phyloP scores from a whole-genome alignment of 1,140 invertebrate species.

The Platyura marginata region DNA sequence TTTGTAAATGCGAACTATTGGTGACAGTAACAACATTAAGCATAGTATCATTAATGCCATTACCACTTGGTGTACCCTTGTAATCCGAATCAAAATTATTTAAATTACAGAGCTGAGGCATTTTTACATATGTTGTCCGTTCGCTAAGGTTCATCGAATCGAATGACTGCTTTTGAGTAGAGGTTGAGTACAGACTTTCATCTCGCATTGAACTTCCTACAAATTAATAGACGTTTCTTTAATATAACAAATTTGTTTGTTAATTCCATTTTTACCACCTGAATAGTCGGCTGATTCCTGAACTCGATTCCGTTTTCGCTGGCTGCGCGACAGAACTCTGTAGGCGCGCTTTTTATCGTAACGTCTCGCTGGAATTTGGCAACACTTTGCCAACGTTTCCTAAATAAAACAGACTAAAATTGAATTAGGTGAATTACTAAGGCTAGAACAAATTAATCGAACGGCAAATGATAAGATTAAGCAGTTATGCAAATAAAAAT shows the following conservation, averaged over 20 bases:
- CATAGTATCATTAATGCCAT: no score
- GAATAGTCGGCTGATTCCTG: constrained; percentile 12
- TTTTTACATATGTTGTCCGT: not conserved
- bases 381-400: constrained; percentile 9
- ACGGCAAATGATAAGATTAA: not conserved
- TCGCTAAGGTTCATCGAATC: not conserved
- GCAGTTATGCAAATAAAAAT: no score
- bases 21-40: no score
- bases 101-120: not conserved
- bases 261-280: constrained; percentile 8
- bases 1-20: no score
- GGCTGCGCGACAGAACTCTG: constrained; percentile 12
- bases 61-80: no score
- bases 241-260: not conserved
- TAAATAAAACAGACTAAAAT: constrained; percentile 18
- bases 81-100: not conserved
- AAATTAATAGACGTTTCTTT: not conserved
- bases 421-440: constrained; percentile 1
- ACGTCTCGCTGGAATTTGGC: constrained; percentile 5
- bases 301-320: constrained; percentile 12
- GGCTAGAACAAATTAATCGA: not conserved
- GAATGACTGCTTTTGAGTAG: constrained; percentile 2
- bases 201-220: constrained; percentile 1
- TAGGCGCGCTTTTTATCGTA: constrained; percentile 12
- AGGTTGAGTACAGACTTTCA: constrained; percentile 1